Evolutionary conservation across 2,888 invertebrate species (phyloP).

Genomic region (Callimorpha dominula): DNA sequence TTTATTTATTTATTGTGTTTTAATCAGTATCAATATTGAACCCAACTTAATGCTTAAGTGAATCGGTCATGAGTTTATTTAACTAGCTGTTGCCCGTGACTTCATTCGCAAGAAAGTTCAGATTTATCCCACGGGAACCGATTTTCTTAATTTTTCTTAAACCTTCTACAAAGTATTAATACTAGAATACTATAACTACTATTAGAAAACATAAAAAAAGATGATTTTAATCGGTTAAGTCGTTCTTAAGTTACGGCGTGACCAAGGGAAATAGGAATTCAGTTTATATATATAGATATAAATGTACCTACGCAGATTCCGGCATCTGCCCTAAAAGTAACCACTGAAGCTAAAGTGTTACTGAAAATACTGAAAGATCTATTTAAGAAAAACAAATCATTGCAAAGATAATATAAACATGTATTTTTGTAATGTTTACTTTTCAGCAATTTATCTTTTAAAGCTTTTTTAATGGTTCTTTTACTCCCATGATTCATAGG

Average conservation of each 20-base stretch:
- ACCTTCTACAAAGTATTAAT: too few relatives aligned
- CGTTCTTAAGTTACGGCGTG: too few relatives aligned
- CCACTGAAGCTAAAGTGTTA: conserved; percentile 7
- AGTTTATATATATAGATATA: too few relatives aligned
- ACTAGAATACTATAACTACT: too few relatives aligned
- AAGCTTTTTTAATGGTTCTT: conserved; percentile 13
- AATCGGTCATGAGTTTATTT: background rate
- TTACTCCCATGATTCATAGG: background rate
- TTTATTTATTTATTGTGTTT: too few relatives aligned
- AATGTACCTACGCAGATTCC: too few relatives aligned
- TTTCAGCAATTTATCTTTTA: conserved; percentile 19
- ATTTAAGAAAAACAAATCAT: conserved; percentile 32
- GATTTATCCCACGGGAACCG: too few relatives aligned
- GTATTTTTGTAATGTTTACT: conserved; percentile 27
- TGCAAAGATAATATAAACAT: conserved; percentile 23
- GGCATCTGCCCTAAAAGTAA: background rate
- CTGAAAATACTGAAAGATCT: conserved; percentile 55
- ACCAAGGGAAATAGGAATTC: too few relatives aligned
- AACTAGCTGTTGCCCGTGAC: background rate
- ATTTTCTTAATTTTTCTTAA: too few relatives aligned
- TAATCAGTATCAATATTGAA: background rate
- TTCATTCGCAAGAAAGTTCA: too few relatives aligned
- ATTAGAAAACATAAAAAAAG: too few relatives aligned
- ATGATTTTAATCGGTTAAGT: too few relatives aligned
- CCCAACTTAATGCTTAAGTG: background rate